Evolutionary conservation across 2,113 vertebrate genomes (phyloP), one percentile per base, ranked within the genome.

Genomic region (Pteronura brasiliensis): DNA sequence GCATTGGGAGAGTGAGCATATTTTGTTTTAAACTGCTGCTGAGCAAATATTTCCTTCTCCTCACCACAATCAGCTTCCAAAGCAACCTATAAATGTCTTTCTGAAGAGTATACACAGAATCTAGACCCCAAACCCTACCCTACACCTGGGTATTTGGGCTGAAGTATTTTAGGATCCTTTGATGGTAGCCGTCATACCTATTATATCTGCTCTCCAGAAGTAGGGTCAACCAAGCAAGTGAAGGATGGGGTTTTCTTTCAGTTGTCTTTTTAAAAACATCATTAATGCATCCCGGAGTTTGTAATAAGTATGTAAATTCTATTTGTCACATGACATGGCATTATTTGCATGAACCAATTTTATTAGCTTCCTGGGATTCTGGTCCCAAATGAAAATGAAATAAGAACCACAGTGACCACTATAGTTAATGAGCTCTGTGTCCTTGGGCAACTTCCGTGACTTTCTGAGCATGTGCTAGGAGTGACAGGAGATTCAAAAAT

Each of bases 21-120:
- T 91, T 93, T 80, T 81, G 59, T 88, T 87, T 94, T 65, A 67
- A 89, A 76, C 27, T 63, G 25, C 63, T 93, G 82, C 67, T 90
- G n/a, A 93, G 85, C 74, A 97, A 96, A 95, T 27, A 72, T 74
- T 95, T 91, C 42, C 88, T 74, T 92, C 47, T 90, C 59, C 10
- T 25, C 9, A 47, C n/a, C 15, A 71, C 57, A 27, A 25, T 59
- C 39, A 87, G 71, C 82, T 92, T 95, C 90, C 88, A 93, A 84
- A 97, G 88, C 63, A 88, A 85, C 74, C 44, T 42, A 85, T 12
- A 17, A 34, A 93, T 93, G 71, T 67, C 36, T 90, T 90, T 90
- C 81, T 96, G 49, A 88, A 47, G 76, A 84, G 21, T 13, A 55
- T 65, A n/a, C 44, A 52, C 11, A 36, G 72, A 92, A 36, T 34